These are phyloP conservation scores for Cyphomyrus plagiostoma DNA, from an alignment of 2,113 vertebrate species.

Conservation along the genomic window DNA sequence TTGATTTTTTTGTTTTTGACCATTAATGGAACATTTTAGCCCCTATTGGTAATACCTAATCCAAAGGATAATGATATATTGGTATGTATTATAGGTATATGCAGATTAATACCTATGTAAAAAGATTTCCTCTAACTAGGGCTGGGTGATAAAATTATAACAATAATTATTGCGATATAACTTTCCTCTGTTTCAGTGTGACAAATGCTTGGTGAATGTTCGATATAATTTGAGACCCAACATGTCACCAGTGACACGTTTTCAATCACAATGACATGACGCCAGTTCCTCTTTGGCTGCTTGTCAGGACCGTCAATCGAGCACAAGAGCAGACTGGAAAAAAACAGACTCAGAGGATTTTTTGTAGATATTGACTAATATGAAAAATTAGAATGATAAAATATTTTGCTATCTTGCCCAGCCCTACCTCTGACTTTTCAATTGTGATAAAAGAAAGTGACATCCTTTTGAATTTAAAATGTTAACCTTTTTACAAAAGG, in stretches of 20 bases:
- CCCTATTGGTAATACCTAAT: not conserved
- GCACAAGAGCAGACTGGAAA: not conserved
- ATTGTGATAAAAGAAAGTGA: not conserved
- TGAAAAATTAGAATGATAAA: not conserved
- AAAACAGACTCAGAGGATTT: not conserved
- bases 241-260: not conserved
- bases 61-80: not conserved
- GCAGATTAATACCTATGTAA: not conserved
- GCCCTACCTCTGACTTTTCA: not conserved
- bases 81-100: not conserved
- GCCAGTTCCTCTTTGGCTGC: not conserved
- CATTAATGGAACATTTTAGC: not conserved
- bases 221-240: not conserved
- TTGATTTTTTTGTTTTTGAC: not conserved
- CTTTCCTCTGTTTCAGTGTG: not conserved
- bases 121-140: not conserved
- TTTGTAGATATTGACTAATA: not conserved
- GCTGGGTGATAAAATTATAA: not conserved
- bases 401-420: not conserved
- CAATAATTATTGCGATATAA: not conserved
- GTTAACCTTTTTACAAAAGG: not conserved
- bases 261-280: not conserved
- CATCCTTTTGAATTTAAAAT: not conserved
- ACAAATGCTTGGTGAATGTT: not conserved
- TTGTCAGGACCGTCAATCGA: not conserved